Percentiles rank a stretch among this genome's conserved stretches.
These are phyloP conservation scores for Diadema setosum DNA, from an alignment of 35 echinoderm and acorn worm species.

Conservation along the genomic window DNA sequence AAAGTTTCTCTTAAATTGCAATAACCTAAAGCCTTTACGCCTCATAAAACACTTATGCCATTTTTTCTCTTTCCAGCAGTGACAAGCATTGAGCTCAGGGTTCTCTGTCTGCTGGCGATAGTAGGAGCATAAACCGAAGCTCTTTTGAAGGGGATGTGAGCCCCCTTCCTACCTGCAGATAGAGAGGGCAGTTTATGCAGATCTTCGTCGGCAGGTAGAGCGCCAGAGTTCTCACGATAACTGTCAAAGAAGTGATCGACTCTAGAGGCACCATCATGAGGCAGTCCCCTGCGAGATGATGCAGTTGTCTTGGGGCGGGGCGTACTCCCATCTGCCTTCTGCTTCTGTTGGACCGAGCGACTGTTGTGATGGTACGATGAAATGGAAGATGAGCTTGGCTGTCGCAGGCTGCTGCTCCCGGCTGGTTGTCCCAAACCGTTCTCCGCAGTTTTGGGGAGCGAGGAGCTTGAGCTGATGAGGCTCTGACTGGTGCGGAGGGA, in stretches of 20 bases:
- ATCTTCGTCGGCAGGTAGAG: no score
- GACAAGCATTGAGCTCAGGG: conserved; percentile 42
- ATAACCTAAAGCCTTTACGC: no score
- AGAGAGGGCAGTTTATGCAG: neutral
- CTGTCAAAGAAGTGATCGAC: neutral
- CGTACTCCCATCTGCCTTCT: no score
- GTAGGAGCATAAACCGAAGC: conserved; percentile 58
- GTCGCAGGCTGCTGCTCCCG: neutral
- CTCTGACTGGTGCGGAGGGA: neutral
- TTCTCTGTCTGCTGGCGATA: conserved; percentile 57
- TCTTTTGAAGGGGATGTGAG: neutral
- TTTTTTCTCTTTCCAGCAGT: conserved; percentile 13
- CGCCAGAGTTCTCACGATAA: no score
- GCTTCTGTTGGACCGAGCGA: neutral
- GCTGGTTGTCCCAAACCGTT: neutral
- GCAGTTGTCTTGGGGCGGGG: neutral
- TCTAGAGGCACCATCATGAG: neutral
- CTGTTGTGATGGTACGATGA: neutral
- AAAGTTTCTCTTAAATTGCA: no score
- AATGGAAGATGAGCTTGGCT: neutral
- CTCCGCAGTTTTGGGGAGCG: no score
- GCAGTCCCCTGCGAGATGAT: neutral
- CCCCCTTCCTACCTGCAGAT: no score
- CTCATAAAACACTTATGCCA: neutral
- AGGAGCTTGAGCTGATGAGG: neutral